Evolutionary conservation across 2,797 vertebrate species (phyloP).

Genomic region (Sebastes vulpes): DNA sequence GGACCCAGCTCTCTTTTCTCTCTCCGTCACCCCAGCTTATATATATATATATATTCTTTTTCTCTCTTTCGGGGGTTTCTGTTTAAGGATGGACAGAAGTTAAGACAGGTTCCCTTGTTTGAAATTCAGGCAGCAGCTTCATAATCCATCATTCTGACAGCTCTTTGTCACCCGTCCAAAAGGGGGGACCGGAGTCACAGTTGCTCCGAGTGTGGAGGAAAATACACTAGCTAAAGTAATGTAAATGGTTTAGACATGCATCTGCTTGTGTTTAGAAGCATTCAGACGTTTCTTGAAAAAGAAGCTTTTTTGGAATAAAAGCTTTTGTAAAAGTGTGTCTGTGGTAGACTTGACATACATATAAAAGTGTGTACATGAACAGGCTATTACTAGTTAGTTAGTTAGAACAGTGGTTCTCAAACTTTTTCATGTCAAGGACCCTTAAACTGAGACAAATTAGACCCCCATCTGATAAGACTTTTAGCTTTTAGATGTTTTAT

Average conservation of each 20-base stretch:
- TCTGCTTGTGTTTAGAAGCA: conserved; percentile 51
- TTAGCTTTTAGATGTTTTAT: too few species aligned
- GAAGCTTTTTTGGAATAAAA: not conserved
- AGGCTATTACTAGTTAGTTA: not conserved
- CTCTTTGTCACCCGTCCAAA: conserved; percentile 73
- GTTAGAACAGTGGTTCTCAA: too few species aligned
- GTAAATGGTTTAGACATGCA: conserved; percentile 57
- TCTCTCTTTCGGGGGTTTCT: conserved; percentile 46
- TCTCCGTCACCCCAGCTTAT: conserved; percentile 36
- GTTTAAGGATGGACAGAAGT: conserved; percentile 73
- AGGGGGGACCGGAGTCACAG: conserved; percentile 44
- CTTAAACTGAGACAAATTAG: too few species aligned
- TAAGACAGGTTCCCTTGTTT: conserved; percentile 68
- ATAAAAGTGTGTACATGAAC: not conserved
- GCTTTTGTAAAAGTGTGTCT: not conserved
- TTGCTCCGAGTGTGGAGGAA: conserved; percentile 38
- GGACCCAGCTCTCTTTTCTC: conserved; percentile 68
- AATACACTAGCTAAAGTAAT: conserved; percentile 52
- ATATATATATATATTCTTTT: conserved; percentile 27
- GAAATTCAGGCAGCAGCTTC: conserved; percentile 70
- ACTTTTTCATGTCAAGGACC: too few species aligned
- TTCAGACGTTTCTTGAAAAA: conserved; percentile 18
- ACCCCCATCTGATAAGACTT: too few species aligned
- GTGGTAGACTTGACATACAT: not conserved
- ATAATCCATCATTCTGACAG: conserved; percentile 80